Evolutionary conservation across 2,113 vertebrate species (phyloP).

Genomic region (Scomber japonicus): DNA sequence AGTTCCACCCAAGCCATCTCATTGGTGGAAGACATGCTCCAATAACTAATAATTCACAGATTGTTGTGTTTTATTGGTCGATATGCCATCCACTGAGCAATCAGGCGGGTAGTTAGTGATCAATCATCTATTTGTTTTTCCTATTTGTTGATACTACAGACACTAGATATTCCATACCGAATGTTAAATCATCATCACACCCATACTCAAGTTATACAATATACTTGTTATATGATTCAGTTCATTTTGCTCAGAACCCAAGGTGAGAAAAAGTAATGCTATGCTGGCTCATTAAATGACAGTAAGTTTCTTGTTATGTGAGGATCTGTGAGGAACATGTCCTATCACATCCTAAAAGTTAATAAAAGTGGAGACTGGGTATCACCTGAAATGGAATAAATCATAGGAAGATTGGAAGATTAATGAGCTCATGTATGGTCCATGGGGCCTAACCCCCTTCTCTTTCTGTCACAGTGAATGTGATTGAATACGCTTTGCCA

Average conservation of each 20-base stretch:
- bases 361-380: not conserved
- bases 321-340: not conserved
- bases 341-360: conserved; percentile 1
- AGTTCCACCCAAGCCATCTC: not conserved
- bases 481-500: conserved; percentile 54
- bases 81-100: not conserved
- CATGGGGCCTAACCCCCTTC: conserved; percentile 35
- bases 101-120: not conserved
- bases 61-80: not conserved
- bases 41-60: conserved; percentile 3
- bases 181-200: not conserved
- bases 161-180: too few relatives aligned
- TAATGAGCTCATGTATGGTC: conserved; percentile 40
- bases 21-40: not conserved
- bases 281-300: conserved; percentile 7
- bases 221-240: conserved; percentile 2
- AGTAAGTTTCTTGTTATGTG: conserved; percentile 4
- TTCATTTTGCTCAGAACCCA: conserved; percentile 9
- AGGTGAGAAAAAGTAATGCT: not conserved
- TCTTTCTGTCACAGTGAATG: conserved; percentile 23
- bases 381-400: conserved; percentile 37
- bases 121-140: not conserved
- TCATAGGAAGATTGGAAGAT: conserved; percentile 33
- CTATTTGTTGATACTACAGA: not conserved
- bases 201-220: not conserved